Percentiles rank a stretch among this genome's conserved stretches.
These are phyloP conservation scores for Helicolenus hilgendorfi DNA, from an alignment of 2,797 vertebrate species.

Conservation along the genomic window DNA sequence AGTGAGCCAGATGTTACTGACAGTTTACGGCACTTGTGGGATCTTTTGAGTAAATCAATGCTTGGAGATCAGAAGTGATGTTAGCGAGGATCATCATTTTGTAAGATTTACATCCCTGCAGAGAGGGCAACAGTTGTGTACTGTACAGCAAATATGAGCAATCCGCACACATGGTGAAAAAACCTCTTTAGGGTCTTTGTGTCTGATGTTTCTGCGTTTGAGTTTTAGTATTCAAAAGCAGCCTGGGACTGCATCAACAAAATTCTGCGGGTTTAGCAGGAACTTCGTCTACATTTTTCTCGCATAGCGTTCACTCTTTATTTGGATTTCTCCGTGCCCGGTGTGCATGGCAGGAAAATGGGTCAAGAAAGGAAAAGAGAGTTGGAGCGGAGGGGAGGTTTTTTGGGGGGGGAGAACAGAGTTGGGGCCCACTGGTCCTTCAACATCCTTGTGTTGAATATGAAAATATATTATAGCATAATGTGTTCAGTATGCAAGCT, in stretches of 20 bases:
- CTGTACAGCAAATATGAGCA: slow-evolving; percentile 24
- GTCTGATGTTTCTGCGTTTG: slow-evolving; percentile 35
- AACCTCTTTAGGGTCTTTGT: slow-evolving; percentile 27
- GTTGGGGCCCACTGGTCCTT: slow-evolving; percentile 69
- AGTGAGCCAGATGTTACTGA: slow-evolving; percentile 62
- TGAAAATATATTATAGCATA: slow-evolving; percentile 93
- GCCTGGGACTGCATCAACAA: slow-evolving; percentile 38
- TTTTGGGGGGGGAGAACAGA: slow-evolving; percentile 8
- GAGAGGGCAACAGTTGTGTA: slow-evolving; percentile 20
- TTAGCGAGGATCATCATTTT: slow-evolving; percentile 37
- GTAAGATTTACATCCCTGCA: slow-evolving; percentile 36
- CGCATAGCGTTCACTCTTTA: slow-evolving; percentile 56
- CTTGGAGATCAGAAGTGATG: slow-evolving; percentile 14
- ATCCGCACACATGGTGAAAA: slow-evolving; percentile 18
- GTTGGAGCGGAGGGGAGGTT: neutral
- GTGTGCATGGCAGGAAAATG: slow-evolving; percentile 67
- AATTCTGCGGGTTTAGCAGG: slow-evolving; percentile 34
- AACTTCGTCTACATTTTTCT: slow-evolving; percentile 55
- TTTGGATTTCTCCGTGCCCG: slow-evolving; percentile 52
- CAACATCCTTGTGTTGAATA: slow-evolving; percentile 87
- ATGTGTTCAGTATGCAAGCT: slow-evolving; percentile 93
- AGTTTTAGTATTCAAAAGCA: slow-evolving; percentile 64
- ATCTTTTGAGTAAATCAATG: slow-evolving; percentile 30
- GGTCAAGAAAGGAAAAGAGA: slow-evolving; percentile 51
- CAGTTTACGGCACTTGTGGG: slow-evolving; percentile 37